Percentiles rank a stretch among this genome's conserved stretches.
Conservation (phyloP, 2,113 vertebrate species). For the Hemiscyllium ocellatum region DNA sequence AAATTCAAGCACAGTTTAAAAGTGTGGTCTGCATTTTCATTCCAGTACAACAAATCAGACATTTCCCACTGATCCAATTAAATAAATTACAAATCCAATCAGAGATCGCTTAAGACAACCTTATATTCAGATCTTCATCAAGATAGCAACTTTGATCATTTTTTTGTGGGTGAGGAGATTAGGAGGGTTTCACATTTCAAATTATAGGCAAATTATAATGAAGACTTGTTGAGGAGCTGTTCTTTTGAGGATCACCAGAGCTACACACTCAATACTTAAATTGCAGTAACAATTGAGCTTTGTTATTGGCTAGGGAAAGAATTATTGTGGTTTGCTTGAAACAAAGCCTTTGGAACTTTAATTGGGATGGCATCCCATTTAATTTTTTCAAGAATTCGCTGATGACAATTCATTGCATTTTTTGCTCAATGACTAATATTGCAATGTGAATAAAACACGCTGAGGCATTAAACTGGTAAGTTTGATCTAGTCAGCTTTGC, state of each 20-base stretch:
- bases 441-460: neutral
- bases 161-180: neutral
- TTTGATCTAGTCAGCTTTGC: neutral
- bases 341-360: slow-evolving; percentile 6
- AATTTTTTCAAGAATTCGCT: neutral
- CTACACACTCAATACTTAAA: neutral
- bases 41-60: neutral
- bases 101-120: neutral
- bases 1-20: neutral
- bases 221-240: too few relatives aligned
- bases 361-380: neutral
- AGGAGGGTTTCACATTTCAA: too few relatives aligned
- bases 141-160: neutral
- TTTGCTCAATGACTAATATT: neutral
- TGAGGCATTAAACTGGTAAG: neutral
- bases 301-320: neutral
- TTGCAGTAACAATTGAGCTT: neutral
- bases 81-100: neutral
- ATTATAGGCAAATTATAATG: neutral
- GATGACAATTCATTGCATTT: neutral
- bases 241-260: neutral
- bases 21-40: neutral
- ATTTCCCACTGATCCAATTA: neutral
- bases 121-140: neutral
- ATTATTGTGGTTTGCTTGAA: neutral